Evolutionary conservation across 2,113 vertebrate species (phyloP).

Genomic region (Plecotus auritus): DNA sequence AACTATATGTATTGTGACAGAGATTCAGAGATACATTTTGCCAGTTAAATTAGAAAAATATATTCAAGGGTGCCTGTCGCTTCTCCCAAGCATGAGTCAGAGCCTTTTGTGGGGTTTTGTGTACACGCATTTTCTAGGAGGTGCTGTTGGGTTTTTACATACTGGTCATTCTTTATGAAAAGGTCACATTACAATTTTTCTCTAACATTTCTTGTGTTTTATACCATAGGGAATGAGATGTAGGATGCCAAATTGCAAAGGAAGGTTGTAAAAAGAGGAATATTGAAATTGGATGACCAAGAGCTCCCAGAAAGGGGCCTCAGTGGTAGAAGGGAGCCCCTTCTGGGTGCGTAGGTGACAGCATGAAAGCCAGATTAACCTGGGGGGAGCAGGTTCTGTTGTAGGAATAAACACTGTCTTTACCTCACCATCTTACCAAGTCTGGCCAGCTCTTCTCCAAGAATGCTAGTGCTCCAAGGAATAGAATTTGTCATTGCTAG

Average conservation of each 20-base stretch:
- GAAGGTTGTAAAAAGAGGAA: background rate
- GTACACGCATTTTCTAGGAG: constrained; percentile 33
- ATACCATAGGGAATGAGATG: constrained; percentile 17
- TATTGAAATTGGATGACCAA: constrained; percentile 25
- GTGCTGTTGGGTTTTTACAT: constrained; percentile 14
- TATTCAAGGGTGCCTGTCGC: constrained; percentile 8
- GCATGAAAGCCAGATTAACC: background rate
- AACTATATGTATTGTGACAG: background rate
- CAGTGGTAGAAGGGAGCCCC: background rate
- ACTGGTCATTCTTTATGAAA: constrained; percentile 57
- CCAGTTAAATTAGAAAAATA: constrained; percentile 44
- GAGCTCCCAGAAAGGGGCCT: background rate
- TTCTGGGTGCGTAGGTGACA: background rate
- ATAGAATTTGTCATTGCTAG: background rate
- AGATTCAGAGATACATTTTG: constrained; percentile 16
- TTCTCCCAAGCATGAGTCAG: constrained; percentile 19
- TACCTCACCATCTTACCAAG: background rate
- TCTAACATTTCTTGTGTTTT: constrained; percentile 19
- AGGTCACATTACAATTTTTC: constrained; percentile 55
- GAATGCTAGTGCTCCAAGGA: background rate
- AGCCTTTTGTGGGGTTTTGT: constrained; percentile 39
- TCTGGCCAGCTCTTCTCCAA: background rate
- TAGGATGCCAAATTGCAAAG: constrained; percentile 25
- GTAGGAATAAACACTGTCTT: background rate
- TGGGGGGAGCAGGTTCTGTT: background rate